Evolutionary conservation across 1,140 invertebrate genomes (phyloP).

Genomic region (Acarapis woodi): DNA sequence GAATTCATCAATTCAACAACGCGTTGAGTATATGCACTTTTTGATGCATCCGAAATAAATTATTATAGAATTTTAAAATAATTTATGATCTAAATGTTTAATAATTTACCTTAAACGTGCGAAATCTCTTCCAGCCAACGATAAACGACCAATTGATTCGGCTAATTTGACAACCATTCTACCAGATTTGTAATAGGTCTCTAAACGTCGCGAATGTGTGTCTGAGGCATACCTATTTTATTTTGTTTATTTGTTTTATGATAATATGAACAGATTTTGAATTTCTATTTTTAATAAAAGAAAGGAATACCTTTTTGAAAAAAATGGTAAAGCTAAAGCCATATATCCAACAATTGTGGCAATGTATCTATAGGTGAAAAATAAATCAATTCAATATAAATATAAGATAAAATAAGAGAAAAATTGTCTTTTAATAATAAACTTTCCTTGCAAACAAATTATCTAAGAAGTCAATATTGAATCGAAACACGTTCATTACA

Average conservation of each 20-base stretch:
- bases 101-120: too few species aligned
- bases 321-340: constrained; percentile 75
- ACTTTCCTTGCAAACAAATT: constrained; percentile 87
- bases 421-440: constrained; percentile 30
- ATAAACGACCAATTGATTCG: constrained; percentile 75
- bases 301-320: constrained; percentile 30
- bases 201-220: constrained; percentile 15
- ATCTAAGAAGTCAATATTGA: constrained; percentile 74
- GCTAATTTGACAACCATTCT: constrained; percentile 87
- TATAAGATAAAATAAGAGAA: constrained; percentile 5
- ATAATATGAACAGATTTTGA: constrained; percentile 6
- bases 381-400: constrained; percentile 1
- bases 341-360: constrained; percentile 82
- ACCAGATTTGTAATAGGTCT: constrained; percentile 80
- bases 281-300: constrained; percentile 29
- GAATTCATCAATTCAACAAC: constrained; percentile 68
- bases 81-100: too few species aligned
- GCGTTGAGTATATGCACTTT: constrained; percentile 59
- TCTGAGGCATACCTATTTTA: neutral
- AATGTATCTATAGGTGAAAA: constrained; percentile 23
- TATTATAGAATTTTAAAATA: too few species aligned
- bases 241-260: constrained; percentile 1
- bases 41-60: too few species aligned
- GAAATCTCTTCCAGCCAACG: constrained; percentile 72
- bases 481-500: constrained; percentile 32